These are phyloP conservation scores for Lontra canadensis DNA, from an alignment of 2,113 vertebrate species.

Conservation along the genomic window DNA sequence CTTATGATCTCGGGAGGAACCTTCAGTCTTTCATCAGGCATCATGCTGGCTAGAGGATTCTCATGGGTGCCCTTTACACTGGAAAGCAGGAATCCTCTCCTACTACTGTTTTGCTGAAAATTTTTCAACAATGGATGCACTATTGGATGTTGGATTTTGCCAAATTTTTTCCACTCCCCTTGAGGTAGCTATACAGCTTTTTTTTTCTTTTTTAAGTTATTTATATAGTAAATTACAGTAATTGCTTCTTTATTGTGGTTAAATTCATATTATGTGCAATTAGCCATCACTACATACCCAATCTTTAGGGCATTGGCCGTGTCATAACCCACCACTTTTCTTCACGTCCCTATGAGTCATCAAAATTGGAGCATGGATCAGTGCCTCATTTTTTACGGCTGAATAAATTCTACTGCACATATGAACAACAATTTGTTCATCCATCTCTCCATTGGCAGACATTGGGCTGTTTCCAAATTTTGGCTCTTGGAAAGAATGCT, in stretches of 20 bases:
- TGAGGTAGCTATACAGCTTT: background rate
- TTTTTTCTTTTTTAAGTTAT: background rate
- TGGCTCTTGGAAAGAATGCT: background rate
- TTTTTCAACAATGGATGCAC: background rate
- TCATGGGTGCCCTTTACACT: background rate
- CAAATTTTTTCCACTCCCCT: background rate
- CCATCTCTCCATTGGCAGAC: background rate
- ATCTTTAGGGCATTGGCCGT: background rate
- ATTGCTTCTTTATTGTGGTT: background rate
- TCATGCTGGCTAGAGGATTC: background rate
- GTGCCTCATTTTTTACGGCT: background rate
- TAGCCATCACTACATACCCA: background rate
- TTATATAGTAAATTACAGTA: background rate
- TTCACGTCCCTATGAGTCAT: too few species aligned
- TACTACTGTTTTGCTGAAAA: too few species aligned
- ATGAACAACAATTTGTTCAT: background rate
- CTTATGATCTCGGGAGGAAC: accelerated
- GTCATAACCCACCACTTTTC: background rate
- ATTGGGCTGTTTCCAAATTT: background rate
- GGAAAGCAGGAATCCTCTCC: background rate
- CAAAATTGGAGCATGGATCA: background rate
- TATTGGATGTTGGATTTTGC: background rate
- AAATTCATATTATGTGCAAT: background rate
- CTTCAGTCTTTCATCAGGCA: background rate
- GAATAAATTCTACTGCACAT: background rate